Percentiles rank a stretch among this genome's conserved stretches.
These are phyloP conservation scores for Lethrus apterus DNA, from an alignment of 1,140 invertebrate species.

Conservation along the genomic window DNA sequence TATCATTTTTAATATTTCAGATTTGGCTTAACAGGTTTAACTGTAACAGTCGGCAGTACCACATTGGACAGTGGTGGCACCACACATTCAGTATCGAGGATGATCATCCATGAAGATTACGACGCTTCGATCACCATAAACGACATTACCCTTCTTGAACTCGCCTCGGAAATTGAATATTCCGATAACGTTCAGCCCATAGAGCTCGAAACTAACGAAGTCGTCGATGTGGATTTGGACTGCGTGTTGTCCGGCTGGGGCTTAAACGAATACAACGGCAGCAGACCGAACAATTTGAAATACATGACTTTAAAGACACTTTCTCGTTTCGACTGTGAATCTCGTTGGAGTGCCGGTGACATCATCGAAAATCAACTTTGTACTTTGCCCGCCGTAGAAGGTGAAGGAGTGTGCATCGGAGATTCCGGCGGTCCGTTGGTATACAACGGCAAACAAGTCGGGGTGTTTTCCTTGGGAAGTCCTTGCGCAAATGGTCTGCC, in stretches of 20 bases:
- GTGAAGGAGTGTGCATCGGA: slow-evolving; percentile 52
- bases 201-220: neutral
- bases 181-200: slow-evolving; percentile 1
- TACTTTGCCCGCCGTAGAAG: slow-evolving; percentile 50
- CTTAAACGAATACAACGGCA: slow-evolving; percentile 24
- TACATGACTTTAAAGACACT: slow-evolving; percentile 40
- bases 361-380: slow-evolving; percentile 42
- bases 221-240: neutral
- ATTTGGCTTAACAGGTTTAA: too few relatives aligned
- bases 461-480: neutral
- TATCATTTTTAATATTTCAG: too few relatives aligned
- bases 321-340: slow-evolving; percentile 36
- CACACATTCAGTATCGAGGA: neutral
- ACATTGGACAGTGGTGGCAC: slow-evolving; percentile 8
- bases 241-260: slow-evolving; percentile 40
- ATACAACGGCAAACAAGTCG: slow-evolving; percentile 1
- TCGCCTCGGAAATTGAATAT: slow-evolving; percentile 39
- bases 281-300: slow-evolving; percentile 38
- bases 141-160: slow-evolving; percentile 48
- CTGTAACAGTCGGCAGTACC: slow-evolving; percentile 5
- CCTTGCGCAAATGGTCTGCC: slow-evolving; percentile 1
- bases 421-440: slow-evolving; percentile 54
- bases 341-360: neutral
- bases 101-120: slow-evolving; percentile 3
- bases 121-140: slow-evolving; percentile 25